These are phyloP conservation scores for Huso huso DNA, from an alignment of 2,797 vertebrate species.

Conservation along the genomic window DNA sequence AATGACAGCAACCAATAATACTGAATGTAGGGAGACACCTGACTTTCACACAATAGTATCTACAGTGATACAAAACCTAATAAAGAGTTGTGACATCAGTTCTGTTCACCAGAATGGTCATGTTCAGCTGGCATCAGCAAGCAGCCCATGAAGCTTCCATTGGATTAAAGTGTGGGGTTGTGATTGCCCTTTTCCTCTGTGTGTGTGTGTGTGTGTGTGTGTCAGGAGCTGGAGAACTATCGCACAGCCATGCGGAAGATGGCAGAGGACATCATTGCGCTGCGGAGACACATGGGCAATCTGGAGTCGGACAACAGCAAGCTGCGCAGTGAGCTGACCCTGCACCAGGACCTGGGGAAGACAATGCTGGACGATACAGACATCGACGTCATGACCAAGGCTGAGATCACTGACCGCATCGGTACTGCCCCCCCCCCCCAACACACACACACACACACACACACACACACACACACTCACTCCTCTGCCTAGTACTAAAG, in stretches of 20 bases:
- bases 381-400: conserved; percentile 54
- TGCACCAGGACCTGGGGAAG: conserved; percentile 43
- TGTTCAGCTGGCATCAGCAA: no score
- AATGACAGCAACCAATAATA: no score
- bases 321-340: conserved; percentile 49
- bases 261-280: conserved; percentile 69
- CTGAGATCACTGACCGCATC: conserved; percentile 56
- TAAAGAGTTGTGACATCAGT: no score
- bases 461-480: no score
- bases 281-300: conserved; percentile 49
- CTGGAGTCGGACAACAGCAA: conserved; percentile 66
- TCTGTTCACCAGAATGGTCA: no score
- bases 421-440: conserved; percentile 37
- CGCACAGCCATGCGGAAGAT: conserved; percentile 62
- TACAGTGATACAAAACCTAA: no score
- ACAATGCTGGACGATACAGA: conserved; percentile 43
- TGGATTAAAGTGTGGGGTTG: neutral
- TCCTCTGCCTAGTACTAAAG: no score
- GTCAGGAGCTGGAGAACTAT: conserved; percentile 63
- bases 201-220: neutral
- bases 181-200: neutral
- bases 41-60: no score
- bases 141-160: neutral
- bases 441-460: no score
- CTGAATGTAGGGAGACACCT: no score